These are phyloP conservation scores for Chymomyza amoena DNA, from an alignment of 2,888 invertebrate species.

Conservation along the genomic window DNA sequence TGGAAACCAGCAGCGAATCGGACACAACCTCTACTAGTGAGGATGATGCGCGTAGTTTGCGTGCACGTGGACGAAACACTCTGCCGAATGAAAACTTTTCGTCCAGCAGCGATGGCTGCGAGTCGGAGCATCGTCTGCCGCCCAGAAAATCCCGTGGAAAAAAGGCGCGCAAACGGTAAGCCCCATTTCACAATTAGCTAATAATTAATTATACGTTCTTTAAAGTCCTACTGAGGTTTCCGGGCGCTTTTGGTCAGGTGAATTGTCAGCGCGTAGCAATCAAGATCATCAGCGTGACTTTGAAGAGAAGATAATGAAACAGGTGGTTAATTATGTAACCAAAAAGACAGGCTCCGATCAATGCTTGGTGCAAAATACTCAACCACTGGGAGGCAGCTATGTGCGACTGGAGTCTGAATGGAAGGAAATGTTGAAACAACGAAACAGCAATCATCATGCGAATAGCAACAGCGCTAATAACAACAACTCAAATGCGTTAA, in stretches of 20 bases:
- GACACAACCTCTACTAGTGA: slow-evolving; percentile 72
- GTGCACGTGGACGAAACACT: slow-evolving; percentile 43
- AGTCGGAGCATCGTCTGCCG: slow-evolving; percentile 74
- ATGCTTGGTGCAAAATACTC: slow-evolving; percentile 52
- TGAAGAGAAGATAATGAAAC: slow-evolving; percentile 86
- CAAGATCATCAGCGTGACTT: slow-evolving; percentile 92
- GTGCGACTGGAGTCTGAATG: slow-evolving; percentile 87
- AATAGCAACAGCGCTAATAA: slow-evolving; percentile 11
- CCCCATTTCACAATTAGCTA: neutral
- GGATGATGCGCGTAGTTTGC: slow-evolving; percentile 49
- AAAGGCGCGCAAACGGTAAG: slow-evolving; percentile 55
- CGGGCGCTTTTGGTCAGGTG: slow-evolving; percentile 86
- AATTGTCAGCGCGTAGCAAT: slow-evolving; percentile 89
- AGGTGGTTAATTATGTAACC: slow-evolving; percentile 75
- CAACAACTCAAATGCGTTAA: slow-evolving; percentile 31
- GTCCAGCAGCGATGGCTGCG: slow-evolving; percentile 78
- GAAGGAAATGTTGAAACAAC: slow-evolving; percentile 81
- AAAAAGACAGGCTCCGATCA: slow-evolving; percentile 76
- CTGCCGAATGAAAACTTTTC: slow-evolving; percentile 49
- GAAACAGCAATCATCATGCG: slow-evolving; percentile 50
- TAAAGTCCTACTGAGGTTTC: slow-evolving; percentile 72
- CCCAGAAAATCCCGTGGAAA: slow-evolving; percentile 53
- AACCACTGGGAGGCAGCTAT: slow-evolving; percentile 84
- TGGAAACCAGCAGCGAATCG: slow-evolving; percentile 76
- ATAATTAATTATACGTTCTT: neutral